phyloP scores from a whole-genome alignment of 2,113 vertebrate genomes.

The Lophochroa leadbeateri region DNA sequence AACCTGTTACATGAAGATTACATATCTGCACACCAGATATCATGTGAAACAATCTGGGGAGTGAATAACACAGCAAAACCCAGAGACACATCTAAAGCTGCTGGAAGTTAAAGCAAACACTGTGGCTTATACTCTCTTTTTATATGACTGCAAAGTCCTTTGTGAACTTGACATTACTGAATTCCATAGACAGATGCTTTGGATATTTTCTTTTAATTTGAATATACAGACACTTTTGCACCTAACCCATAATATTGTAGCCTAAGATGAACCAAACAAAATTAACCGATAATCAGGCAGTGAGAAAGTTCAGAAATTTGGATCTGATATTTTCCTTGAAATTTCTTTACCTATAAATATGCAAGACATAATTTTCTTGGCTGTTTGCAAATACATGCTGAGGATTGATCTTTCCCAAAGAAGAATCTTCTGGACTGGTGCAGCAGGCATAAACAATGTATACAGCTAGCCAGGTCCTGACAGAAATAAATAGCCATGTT shows the following conservation, averaged over 20 bases:
- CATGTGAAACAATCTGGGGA: not conserved
- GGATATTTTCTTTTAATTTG: not conserved
- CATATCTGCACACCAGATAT: not conserved
- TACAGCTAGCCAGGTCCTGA: not conserved
- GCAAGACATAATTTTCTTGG: not conserved
- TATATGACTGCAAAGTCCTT: not conserved
- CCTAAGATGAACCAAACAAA: not conserved
- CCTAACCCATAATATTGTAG: not conserved
- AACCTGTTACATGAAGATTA: not conserved
- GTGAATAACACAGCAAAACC: not conserved
- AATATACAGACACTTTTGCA: not conserved
- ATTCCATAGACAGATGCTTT: not conserved
- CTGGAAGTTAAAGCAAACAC: not conserved
- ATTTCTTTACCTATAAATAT: not conserved
- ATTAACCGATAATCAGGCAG: rapidly evolving
- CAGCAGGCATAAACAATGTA: not conserved
- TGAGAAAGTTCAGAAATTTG: not conserved
- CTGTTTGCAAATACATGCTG: not conserved
- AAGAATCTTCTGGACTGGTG: not conserved
- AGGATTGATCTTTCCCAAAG: not conserved
- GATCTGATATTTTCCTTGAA: not conserved
- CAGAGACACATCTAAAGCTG: not conserved
- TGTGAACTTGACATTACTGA: rapidly evolving
- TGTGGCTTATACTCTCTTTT: not conserved
- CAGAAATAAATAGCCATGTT: not conserved